Conservation (phyloP, 2,888 invertebrate species). For the Noctua fimbriata region DNA sequence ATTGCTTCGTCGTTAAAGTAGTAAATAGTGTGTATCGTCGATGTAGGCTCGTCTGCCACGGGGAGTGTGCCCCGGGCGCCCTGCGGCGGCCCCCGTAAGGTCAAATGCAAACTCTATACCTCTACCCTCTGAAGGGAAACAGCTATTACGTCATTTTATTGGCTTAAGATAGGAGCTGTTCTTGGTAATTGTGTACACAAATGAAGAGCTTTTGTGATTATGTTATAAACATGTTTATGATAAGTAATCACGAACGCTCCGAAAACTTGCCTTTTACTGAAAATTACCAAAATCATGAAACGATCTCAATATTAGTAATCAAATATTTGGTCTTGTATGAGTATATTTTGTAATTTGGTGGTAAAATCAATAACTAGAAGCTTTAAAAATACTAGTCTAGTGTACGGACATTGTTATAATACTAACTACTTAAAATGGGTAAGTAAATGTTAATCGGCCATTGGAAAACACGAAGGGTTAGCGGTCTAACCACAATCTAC, state of each 20-base stretch:
- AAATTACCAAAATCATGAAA: constrained; percentile 21
- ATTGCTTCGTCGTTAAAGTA: constrained; percentile 70
- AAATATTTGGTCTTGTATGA: background rate
- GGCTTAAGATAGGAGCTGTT: constrained; percentile 75
- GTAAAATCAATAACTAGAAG: background rate
- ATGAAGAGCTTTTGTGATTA: constrained; percentile 66
- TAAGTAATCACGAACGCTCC: constrained; percentile 49
- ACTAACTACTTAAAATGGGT: background rate
- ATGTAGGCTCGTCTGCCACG: constrained; percentile 51
- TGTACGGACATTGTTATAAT: background rate
- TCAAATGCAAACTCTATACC: constrained; percentile 81
- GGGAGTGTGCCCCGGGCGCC: constrained; percentile 64
- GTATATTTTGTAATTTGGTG: background rate
- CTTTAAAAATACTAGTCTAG: background rate
- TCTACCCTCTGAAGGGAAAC: constrained; percentile 71
- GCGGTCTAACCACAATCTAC: background rate
- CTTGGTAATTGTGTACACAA: constrained; percentile 67
- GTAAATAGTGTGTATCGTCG: constrained; percentile 62
- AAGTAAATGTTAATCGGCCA: background rate
- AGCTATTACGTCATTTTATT: constrained; percentile 78
- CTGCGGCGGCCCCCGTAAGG: constrained; percentile 72
- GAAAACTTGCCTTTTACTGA: constrained; percentile 23
- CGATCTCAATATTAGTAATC: background rate
- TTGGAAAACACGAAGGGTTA: constrained; percentile 9
- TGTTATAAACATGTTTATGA: constrained; percentile 67